Percentiles rank a stretch among this genome's conserved stretches.
Conservation (phyloP, 2,888 invertebrate species). For the Acleris sparsana region DNA sequence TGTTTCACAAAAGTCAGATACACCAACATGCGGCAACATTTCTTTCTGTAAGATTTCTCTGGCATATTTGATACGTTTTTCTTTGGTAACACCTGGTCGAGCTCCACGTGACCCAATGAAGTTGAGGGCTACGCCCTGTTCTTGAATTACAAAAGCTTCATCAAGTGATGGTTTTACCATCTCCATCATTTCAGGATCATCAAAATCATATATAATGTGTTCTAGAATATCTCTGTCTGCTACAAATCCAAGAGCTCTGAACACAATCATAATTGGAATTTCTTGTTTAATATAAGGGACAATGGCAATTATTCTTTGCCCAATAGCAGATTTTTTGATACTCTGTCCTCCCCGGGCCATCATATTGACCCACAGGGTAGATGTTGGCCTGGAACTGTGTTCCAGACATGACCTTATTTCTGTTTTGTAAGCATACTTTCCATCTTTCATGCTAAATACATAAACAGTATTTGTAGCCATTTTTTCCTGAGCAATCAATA, state of each 20-base stretch:
- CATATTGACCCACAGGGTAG: constrained; percentile 99
- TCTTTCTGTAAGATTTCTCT: constrained; percentile 99
- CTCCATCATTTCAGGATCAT: constrained; percentile 99
- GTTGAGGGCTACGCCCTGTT: constrained; percentile 99
- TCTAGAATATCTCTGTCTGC: constrained; percentile 99
- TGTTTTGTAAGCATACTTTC: constrained; percentile 99
- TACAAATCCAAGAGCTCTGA: constrained; percentile 99
- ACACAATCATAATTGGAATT: constrained; percentile 99
- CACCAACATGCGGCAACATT: constrained; percentile 99
- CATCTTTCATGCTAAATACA: constrained; percentile 99
- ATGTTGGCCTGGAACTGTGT: constrained; percentile 95
- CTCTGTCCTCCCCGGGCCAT: constrained; percentile 99
- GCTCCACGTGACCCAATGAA: constrained; percentile 99
- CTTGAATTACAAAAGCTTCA: constrained; percentile 99
- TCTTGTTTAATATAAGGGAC: constrained; percentile 99
- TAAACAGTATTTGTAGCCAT: constrained; percentile 99
- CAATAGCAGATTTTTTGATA: constrained; percentile 99
- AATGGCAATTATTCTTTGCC: constrained; percentile 98
- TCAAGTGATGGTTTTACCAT: constrained; percentile 99
- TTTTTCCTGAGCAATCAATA: constrained; percentile 99
- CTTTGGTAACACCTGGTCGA: constrained; percentile 98
- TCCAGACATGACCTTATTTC: constrained; percentile 94
- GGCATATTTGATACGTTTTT: constrained; percentile 99
- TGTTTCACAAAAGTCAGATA: constrained; percentile 99
- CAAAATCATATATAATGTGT: constrained; percentile 99